These are phyloP conservation scores for Lepidocyrtinus sp. DNA, from an alignment of 2,888 invertebrate species.

Conservation along the genomic window DNA sequence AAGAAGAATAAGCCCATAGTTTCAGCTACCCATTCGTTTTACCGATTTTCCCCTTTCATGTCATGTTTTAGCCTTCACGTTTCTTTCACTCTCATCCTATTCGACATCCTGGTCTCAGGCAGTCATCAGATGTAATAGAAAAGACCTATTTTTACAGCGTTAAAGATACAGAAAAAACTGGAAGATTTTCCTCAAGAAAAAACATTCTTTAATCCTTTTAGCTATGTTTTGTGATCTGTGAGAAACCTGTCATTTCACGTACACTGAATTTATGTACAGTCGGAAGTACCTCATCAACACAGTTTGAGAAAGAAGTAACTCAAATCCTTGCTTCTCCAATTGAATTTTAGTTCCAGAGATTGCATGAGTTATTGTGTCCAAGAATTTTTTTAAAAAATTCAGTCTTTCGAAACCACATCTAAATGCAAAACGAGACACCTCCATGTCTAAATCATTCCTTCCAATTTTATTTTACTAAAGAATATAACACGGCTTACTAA, in stretches of 20 bases:
- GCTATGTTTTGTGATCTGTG: not conserved
- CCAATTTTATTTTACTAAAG: too few relatives aligned
- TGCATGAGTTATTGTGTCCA: too few relatives aligned
- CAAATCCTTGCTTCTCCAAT: too few relatives aligned
- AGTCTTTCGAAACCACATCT: too few relatives aligned
- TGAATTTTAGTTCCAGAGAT: too few relatives aligned
- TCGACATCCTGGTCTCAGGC: slow-evolving; percentile 1
- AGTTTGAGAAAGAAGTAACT: too few relatives aligned
- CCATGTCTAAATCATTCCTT: too few relatives aligned
- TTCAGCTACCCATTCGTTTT: slow-evolving; percentile 6
- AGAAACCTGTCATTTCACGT: too few relatives aligned
- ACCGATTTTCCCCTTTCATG: slow-evolving; percentile 5
- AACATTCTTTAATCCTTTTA: slow-evolving; percentile 4
- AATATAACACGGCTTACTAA: not conserved
- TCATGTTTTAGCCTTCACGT: not conserved
- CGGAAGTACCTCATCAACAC: too few relatives aligned
- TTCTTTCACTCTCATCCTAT: slow-evolving; percentile 4
- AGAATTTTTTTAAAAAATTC: too few relatives aligned
- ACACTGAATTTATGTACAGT: not conserved
- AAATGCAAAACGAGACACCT: too few relatives aligned
- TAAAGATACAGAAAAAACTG: not conserved
- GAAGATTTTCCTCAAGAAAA: not conserved
- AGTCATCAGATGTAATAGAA: not conserved
- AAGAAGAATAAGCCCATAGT: not conserved
- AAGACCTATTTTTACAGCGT: not conserved